phyloP scores from a whole-genome alignment of 2,113 vertebrate genomes.

The Cardinalis cardinalis region DNA sequence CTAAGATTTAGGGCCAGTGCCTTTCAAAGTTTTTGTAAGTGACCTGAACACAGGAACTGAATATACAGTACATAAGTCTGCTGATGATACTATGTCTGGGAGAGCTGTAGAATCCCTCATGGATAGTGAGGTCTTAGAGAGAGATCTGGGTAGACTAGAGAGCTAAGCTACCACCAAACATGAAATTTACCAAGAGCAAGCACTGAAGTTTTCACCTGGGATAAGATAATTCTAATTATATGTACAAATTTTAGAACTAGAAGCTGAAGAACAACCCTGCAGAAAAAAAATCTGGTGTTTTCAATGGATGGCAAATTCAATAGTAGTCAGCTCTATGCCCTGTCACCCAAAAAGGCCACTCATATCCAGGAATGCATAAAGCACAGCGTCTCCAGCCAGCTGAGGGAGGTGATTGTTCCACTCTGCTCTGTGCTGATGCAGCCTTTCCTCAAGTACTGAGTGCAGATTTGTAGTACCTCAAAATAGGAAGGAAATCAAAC shows the following conservation, averaged over 20 bases:
- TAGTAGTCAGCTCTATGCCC: neutral
- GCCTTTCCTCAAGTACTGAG: neutral
- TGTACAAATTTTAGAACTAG: neutral
- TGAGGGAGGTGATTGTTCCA: neutral
- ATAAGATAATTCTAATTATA: neutral
- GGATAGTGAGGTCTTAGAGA: neutral
- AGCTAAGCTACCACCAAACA: neutral
- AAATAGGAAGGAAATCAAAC: neutral
- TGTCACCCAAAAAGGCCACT: neutral
- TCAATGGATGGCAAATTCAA: neutral
- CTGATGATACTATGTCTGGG: neutral
- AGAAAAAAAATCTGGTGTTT: neutral
- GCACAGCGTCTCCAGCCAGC: neutral
- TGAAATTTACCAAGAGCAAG: neutral
- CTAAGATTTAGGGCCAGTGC: neutral
- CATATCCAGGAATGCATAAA: neutral
- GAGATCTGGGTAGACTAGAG: neutral
- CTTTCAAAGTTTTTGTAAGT: neutral
- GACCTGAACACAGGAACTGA: neutral
- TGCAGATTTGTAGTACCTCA: neutral
- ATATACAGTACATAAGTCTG: neutral
- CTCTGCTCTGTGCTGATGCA: neutral
- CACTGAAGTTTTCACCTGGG: neutral
- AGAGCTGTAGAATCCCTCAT: neutral
- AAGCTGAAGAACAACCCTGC: neutral